Percentiles rank a stretch among this genome's conserved stretches.
Evolutionary conservation across 1,140 invertebrate species (phyloP).

Genomic region (Ctenoplectra terminalis): DNA sequence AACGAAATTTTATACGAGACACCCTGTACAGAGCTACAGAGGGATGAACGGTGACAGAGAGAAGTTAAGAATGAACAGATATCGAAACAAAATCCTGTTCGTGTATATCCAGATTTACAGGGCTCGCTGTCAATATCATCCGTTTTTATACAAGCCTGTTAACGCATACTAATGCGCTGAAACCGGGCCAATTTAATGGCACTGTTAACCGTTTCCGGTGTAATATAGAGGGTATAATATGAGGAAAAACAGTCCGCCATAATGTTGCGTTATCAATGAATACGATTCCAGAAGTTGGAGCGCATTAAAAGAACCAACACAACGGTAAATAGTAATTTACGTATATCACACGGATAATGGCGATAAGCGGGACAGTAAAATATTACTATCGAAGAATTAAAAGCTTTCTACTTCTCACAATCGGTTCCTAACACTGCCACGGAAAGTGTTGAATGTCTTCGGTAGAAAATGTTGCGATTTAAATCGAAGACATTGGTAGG

Average conservation of each 20-base stretch:
- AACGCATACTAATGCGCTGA: neutral
- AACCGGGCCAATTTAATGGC: neutral
- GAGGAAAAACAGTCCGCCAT: constrained; percentile 6
- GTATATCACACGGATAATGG: neutral
- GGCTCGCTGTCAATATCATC: neutral
- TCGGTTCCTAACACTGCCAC: no score
- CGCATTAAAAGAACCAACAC: constrained; percentile 9
- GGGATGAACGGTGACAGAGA: no score
- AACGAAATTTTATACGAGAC: no score
- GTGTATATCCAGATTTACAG: no score
- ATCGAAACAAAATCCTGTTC: neutral
- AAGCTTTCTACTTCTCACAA: no score
- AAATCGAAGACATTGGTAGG: no score
- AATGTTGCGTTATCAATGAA: constrained; percentile 23
- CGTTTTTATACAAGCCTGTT: constrained; percentile 20
- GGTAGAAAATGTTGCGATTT: no score
- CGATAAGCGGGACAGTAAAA: neutral
- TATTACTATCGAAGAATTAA: no score
- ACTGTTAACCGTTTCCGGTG: no score
- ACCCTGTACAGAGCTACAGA: no score
- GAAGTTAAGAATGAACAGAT: constrained; percentile 16
- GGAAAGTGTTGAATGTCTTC: no score
- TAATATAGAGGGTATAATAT: no score
- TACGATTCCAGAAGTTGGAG: neutral
- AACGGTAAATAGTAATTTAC: neutral